phyloP scores from a whole-genome alignment of 2,113 vertebrate species.

The Saiga tatarica region DNA sequence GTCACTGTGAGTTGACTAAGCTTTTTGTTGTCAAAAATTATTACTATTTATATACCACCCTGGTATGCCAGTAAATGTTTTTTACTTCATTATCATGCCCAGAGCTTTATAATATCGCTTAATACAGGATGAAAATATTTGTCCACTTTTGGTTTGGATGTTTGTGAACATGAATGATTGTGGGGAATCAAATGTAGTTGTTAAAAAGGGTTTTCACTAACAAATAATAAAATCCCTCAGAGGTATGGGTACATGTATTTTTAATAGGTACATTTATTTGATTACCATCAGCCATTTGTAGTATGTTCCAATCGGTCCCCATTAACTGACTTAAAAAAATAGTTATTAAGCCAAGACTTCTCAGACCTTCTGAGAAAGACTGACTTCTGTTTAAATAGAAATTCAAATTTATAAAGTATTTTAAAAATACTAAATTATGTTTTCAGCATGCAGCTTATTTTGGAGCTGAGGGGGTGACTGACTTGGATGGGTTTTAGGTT shows the following conservation, averaged over 20 bases:
- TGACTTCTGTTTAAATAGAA: constrained; percentile 48
- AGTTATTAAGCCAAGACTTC: constrained; percentile 21
- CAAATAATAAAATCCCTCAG: constrained; percentile 4
- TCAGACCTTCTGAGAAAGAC: constrained; percentile 20
- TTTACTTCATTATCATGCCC: constrained; percentile 31
- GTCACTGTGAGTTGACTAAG: constrained; percentile 9
- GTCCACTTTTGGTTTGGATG: constrained; percentile 40
- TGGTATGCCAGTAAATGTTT: constrained; percentile 45
- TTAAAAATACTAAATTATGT: constrained; percentile 7
- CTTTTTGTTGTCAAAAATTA: constrained; percentile 43
- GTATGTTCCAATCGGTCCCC: background rate
- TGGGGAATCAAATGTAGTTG: background rate
- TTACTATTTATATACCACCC: constrained; percentile 42
- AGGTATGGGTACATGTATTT: background rate
- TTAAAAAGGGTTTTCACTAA: background rate
- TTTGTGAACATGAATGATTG: constrained; percentile 30
- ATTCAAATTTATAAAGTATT: constrained; percentile 49
- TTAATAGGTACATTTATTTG: constrained; percentile 24
- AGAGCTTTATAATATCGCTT: background rate
- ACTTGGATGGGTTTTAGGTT: background rate
- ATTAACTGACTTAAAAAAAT: constrained; percentile 30
- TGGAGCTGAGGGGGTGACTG: constrained; percentile 1
- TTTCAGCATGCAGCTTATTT: constrained; percentile 35
- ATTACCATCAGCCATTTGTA: background rate
- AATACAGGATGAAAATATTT: constrained; percentile 4